These are phyloP conservation scores for Smutsia gigantea DNA, from an alignment of 2,797 vertebrate species.

Conservation along the genomic window DNA sequence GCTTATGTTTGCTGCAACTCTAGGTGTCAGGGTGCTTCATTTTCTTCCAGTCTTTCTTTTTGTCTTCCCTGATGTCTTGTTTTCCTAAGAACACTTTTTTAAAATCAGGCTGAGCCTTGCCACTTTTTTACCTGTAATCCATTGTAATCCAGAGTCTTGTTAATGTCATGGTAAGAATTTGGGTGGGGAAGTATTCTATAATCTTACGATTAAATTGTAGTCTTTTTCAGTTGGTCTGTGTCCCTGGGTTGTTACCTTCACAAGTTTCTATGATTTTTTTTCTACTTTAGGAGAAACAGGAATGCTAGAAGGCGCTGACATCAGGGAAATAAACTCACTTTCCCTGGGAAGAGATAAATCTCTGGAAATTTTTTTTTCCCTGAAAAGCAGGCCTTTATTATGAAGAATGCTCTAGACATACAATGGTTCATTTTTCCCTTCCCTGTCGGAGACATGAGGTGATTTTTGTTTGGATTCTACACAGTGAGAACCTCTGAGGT, in stretches of 20 bases:
- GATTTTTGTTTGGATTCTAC: neutral
- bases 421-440: neutral
- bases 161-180: neutral
- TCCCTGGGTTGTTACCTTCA: neutral
- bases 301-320: fast-evolving
- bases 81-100: neutral
- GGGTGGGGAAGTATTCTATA: neutral
- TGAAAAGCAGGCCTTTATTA: neutral
- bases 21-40: neutral
- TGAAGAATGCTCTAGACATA: neutral
- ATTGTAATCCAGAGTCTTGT: neutral
- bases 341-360: neutral
- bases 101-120: neutral
- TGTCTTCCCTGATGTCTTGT: neutral
- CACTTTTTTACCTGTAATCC: neutral
- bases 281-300: neutral
- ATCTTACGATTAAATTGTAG: neutral
- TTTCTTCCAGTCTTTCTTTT: neutral
- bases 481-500: neutral
- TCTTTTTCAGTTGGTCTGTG: neutral
- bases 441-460: neutral
- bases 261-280: neutral
- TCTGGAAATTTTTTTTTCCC: neutral
- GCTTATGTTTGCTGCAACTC: neutral
- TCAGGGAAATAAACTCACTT: neutral